These are phyloP conservation scores for Neolamprologus variostigma DNA, from an alignment of 2,113 vertebrate genomes.

Conservation along the genomic window DNA sequence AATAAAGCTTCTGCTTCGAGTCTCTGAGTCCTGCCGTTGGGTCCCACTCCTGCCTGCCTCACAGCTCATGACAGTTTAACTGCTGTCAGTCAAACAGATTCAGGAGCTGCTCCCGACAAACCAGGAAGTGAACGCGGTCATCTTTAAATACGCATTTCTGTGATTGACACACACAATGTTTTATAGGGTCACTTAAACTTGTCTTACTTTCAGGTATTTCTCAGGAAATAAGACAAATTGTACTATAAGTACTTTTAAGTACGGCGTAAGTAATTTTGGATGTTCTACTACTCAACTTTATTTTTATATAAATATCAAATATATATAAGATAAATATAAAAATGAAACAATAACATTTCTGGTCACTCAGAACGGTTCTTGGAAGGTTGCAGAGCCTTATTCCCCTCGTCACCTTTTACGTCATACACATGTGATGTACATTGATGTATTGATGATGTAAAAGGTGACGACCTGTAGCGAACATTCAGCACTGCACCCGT, in stretches of 20 bases:
- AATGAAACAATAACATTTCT: background rate
- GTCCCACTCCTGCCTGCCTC: background rate
- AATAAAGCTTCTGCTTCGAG: background rate
- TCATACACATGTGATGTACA: background rate
- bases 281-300: background rate
- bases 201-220: background rate
- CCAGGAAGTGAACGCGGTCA: background rate
- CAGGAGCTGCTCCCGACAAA: background rate
- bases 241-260: background rate
- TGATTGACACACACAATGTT: background rate
- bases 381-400: background rate
- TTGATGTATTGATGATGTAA: background rate
- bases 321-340: background rate
- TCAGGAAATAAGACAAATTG: background rate
- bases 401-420: background rate
- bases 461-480: background rate
- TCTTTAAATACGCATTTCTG: background rate
- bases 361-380: background rate
- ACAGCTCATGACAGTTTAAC: background rate
- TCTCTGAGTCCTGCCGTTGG: background rate
- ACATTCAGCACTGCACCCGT: background rate
- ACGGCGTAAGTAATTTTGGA: accelerated
- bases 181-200: background rate
- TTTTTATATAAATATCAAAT: background rate
- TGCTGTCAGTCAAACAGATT: background rate